A percentile compares a stretch with the other conserved stretches of the same genome.
Conservation (phyloP, 2,888 invertebrate genomes). For the Aphodius granarius region DNA sequence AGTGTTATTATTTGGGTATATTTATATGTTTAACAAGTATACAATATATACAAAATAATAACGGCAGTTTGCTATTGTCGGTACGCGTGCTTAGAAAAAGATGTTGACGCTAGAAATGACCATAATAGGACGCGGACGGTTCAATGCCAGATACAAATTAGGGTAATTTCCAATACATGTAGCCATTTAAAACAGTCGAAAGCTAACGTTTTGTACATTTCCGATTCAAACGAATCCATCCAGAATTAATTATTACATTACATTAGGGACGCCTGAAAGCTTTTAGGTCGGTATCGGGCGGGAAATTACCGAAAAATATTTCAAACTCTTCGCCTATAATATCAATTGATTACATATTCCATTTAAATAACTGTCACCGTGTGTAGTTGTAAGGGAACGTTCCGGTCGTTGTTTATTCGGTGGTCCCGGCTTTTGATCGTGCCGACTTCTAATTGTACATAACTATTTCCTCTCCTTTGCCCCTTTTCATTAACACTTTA, state of each 20-base stretch:
- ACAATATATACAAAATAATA: too few relatives aligned
- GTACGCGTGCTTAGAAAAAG: too few relatives aligned
- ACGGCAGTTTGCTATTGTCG: too few relatives aligned
- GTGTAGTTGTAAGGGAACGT: neutral
- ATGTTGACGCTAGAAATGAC: too few relatives aligned
- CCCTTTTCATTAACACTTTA: slow-evolving; percentile 28
- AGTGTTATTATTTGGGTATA: too few relatives aligned
- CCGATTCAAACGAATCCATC: neutral
- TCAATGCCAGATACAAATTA: neutral
- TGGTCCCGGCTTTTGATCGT: slow-evolving; percentile 21
- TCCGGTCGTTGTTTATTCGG: slow-evolving; percentile 12
- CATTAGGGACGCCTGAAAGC: neutral
- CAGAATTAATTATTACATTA: neutral
- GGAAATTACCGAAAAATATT: neutral
- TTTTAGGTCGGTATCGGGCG: neutral
- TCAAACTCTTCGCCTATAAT: neutral
- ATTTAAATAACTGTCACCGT: neutral
- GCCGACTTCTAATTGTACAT: slow-evolving; percentile 25
- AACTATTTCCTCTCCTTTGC: slow-evolving; percentile 23
- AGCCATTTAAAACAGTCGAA: neutral
- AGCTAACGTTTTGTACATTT: neutral
- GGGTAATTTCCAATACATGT: neutral
- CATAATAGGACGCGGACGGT: too few relatives aligned
- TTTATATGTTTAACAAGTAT: too few relatives aligned
- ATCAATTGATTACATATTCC: neutral